Evolutionary conservation across 1,140 invertebrate genomes (phyloP), one percentile per base, ranked within the genome.

Genomic region (Acyrthosiphon pisum): DNA sequence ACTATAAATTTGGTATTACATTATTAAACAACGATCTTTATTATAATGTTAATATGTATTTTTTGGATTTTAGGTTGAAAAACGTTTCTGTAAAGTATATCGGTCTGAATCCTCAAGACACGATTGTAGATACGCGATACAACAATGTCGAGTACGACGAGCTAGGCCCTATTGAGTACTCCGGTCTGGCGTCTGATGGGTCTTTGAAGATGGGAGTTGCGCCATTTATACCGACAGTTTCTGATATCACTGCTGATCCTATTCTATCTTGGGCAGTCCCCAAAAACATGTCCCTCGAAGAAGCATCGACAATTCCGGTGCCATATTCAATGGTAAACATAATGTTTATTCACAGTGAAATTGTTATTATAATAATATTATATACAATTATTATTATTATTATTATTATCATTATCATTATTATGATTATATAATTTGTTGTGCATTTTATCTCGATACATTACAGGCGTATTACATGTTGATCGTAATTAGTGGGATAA

Each of bases 221-320:
- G 6, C 83, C 91, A 44, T 94, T 93, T 46, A 23, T 92, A n/a
- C 60, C 92, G 4, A 68, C 83, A 8, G 18, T 86, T 14, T 93
- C 90, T n/a, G n/a, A 68, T 46, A 84, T 94, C 18, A 91, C 81
- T 4, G 41, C 91, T 23, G 94, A 94, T 76, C 86, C 90, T 23
- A 81, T 89, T 50, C 91, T 94, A 23, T 83, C 44, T 1, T 96
- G 96, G 96, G 93, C 95, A 81, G 94, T 96, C 56, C 96, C 96
- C 8, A 94, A 95, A 1, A 93, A 94, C 8, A 96, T 96, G 96
- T 95, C 95, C 20, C 93, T 96, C n/a, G 95, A 96, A 93, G 96
- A 97, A 93, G 96, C 96, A 48, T 96, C 95, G 0, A 96, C 96
- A 20, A 95, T 97, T 22, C 96, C 96, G 41, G 90, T 95, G 7